These are phyloP conservation scores for Sericinus montela DNA, from an alignment of 2,888 invertebrate species.

Conservation along the genomic window DNA sequence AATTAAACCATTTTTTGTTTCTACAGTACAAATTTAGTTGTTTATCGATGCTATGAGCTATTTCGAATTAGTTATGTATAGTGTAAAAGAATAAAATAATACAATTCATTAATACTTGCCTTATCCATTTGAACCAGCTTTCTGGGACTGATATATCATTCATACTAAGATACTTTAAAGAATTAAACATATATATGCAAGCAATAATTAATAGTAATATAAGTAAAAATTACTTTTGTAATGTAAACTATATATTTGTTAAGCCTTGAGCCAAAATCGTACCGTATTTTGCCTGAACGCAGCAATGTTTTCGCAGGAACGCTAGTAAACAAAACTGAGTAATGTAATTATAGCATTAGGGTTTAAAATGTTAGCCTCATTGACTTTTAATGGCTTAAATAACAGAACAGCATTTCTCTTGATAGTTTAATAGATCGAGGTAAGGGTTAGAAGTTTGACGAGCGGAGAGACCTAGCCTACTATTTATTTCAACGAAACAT, in stretches of 20 bases:
- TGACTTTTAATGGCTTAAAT: neutral
- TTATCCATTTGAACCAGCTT: constrained; percentile 11
- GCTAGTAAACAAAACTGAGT: neutral
- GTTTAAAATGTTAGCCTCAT: too few species aligned
- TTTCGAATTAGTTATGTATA: too few species aligned
- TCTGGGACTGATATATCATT: constrained; percentile 17
- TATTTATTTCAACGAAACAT: neutral
- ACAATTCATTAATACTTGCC: constrained; percentile 15
- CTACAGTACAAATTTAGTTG: constrained; percentile 18
- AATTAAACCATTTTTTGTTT: constrained; percentile 12
- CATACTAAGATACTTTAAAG: constrained; percentile 5
- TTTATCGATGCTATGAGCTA: too few species aligned
- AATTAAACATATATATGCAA: constrained; percentile 6
- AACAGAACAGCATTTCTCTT: neutral
- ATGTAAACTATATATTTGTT: constrained; percentile 1
- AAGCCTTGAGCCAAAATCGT: constrained; percentile 19
- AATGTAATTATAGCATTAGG: neutral
- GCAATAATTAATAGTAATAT: constrained; percentile 15
- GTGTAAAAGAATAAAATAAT: neutral
- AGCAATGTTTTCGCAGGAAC: neutral
- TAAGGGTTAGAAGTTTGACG: neutral
- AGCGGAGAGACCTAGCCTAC: neutral
- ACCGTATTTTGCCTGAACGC: neutral
- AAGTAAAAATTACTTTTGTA: constrained; percentile 11
- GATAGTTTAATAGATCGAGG: neutral